These are phyloP conservation scores for Diorhabda sublineata DNA, from an alignment of 1,140 invertebrate species.

Conservation along the genomic window DNA sequence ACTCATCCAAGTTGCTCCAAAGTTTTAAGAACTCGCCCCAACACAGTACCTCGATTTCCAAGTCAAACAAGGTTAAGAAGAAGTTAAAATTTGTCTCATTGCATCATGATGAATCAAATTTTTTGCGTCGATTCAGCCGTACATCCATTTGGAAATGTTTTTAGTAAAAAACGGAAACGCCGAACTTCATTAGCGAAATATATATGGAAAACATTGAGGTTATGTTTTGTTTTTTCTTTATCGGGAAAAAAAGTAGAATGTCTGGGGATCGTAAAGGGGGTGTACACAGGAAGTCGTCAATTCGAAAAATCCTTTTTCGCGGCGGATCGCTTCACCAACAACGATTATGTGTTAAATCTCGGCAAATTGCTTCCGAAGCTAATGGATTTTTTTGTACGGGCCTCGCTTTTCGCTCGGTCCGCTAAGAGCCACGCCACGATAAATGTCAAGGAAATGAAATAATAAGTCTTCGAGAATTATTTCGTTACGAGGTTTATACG, in stretches of 20 bases:
- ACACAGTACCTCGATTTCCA: too few species aligned
- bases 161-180: too few species aligned
- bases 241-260: not conserved
- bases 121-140: too few species aligned
- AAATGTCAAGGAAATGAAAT: slow-evolving; percentile 2
- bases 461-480: slow-evolving; percentile 2
- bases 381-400: slow-evolving; percentile 16
- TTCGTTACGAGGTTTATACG: not conserved
- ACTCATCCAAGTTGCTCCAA: too few species aligned
- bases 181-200: too few species aligned
- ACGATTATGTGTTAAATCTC: slow-evolving; percentile 16
- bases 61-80: too few species aligned
- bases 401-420: not conserved
- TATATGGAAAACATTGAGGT: too few species aligned
- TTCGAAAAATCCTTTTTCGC: slow-evolving; percentile 6
- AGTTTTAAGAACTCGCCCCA: too few species aligned
- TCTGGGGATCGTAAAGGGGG: not conserved
- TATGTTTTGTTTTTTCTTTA: too few species aligned
- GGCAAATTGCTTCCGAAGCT: slow-evolving; percentile 17
- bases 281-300: slow-evolving; percentile 5
- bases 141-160: too few species aligned
- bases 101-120: too few species aligned
- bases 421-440: not conserved
- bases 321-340: slow-evolving; percentile 10
- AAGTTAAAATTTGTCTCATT: too few species aligned